Percentiles rank a stretch among this genome's conserved stretches.
Conservation (phyloP, 2,888 invertebrate species). For the Diarsia rubi region DNA sequence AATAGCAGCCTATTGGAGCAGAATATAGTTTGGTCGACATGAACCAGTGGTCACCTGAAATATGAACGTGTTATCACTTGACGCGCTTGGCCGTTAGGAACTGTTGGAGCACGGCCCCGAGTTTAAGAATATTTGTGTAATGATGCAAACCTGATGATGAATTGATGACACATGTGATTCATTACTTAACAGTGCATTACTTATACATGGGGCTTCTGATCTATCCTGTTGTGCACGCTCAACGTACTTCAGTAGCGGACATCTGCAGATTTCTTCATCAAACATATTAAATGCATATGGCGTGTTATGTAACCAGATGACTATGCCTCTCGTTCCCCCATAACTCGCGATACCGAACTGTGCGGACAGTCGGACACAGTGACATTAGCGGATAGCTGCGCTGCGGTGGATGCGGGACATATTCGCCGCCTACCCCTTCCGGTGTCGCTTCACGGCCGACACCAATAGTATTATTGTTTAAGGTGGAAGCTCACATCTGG, state of each 20-base stretch:
- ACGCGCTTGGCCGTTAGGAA: background rate
- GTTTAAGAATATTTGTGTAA: background rate
- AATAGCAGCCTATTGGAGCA: background rate
- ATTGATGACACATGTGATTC: background rate
- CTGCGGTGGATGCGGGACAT: background rate
- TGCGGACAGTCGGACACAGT: slow-evolving; percentile 12
- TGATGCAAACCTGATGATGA: background rate
- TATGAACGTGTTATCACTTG: background rate
- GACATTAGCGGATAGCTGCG: background rate
- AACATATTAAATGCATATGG: slow-evolving; percentile 27
- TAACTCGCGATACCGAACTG: background rate
- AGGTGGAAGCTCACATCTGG: too few species aligned
- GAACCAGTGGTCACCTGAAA: background rate
- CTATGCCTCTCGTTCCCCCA: slow-evolving; percentile 16
- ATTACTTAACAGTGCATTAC: background rate
- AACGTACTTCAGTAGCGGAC: slow-evolving; percentile 26
- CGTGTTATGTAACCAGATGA: slow-evolving; percentile 25
- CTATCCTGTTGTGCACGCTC: background rate
- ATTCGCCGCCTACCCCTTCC: slow-evolving; percentile 33
- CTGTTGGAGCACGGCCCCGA: too few species aligned
- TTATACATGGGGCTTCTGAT: slow-evolving; percentile 20
- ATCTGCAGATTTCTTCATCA: slow-evolving; percentile 57
- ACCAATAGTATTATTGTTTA: slow-evolving; percentile 23
- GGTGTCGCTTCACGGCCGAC: background rate
- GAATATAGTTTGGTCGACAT: background rate